Conservation (phyloP, 2,113 vertebrate species). For the Acinonyx jubatus region DNA sequence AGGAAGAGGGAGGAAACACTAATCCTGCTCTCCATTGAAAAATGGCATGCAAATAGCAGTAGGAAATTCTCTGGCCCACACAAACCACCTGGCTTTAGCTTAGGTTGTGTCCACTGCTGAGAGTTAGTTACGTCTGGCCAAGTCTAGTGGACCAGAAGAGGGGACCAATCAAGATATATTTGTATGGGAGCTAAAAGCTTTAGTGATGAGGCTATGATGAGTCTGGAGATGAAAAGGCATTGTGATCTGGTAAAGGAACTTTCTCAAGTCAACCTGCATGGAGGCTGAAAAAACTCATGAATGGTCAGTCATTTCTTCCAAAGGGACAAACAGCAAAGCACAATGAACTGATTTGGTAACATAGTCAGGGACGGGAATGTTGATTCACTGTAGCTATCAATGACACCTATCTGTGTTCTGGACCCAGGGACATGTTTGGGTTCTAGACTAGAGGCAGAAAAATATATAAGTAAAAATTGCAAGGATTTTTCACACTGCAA, state of each 20-base stretch:
- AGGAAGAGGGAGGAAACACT: neutral
- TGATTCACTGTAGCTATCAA: neutral
- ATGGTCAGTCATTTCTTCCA: neutral
- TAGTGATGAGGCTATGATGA: neutral
- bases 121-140: neutral
- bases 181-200: neutral
- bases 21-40: neutral
- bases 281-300: neutral
- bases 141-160: neutral
- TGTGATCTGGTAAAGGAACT: neutral
- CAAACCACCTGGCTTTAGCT: neutral
- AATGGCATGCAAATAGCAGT: neutral
- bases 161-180: neutral
- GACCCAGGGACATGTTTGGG: neutral
- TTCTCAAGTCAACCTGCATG: neutral
- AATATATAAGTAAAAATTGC: neutral
- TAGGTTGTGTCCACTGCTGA: neutral
- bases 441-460: neutral
- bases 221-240: neutral
- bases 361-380: neutral
- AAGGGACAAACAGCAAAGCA: neutral
- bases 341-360: neutral
- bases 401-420: neutral
- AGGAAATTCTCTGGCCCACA: neutral
- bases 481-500: neutral